Evolutionary conservation across 2,797 vertebrate genomes (phyloP).

Genomic region (Erpetoichthys calabaricus): DNA sequence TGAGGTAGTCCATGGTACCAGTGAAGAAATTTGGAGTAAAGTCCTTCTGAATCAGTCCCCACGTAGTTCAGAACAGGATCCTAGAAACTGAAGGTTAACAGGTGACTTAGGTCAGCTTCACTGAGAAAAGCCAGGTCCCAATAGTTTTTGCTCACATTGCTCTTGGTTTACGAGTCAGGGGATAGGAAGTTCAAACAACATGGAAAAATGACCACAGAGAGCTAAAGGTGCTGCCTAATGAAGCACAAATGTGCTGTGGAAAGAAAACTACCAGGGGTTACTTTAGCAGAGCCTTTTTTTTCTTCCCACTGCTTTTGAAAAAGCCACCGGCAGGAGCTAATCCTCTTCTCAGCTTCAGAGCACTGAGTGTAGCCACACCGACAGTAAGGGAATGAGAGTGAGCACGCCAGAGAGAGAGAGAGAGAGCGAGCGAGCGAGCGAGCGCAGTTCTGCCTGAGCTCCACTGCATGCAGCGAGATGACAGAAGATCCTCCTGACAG

Average conservation of each 20-base stretch:
- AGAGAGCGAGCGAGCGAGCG: slow-evolving; percentile 15
- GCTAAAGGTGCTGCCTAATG: slow-evolving; percentile 34
- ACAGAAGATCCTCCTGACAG: slow-evolving; percentile 46
- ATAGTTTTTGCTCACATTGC: slow-evolving; percentile 51
- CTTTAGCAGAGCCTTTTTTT: slow-evolving; percentile 31
- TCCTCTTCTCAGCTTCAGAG: slow-evolving; percentile 32
- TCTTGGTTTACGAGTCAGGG: slow-evolving; percentile 45
- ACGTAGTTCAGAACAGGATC: slow-evolving; percentile 27
- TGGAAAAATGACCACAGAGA: slow-evolving; percentile 23
- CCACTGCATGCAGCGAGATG: slow-evolving; percentile 32
- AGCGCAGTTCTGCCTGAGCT: slow-evolving; percentile 27
- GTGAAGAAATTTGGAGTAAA: slow-evolving; percentile 34
- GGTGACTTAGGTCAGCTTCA: slow-evolving; percentile 55
- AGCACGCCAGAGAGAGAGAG: slow-evolving; percentile 29
- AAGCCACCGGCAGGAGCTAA: slow-evolving; percentile 29
- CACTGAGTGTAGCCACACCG: slow-evolving; percentile 16
- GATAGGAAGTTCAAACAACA: slow-evolving; percentile 22
- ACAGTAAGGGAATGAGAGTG: slow-evolving; percentile 41
- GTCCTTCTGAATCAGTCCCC: slow-evolving; percentile 23
- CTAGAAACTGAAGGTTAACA: slow-evolving; percentile 53
- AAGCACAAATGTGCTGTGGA: slow-evolving; percentile 38
- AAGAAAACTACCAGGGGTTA: slow-evolving; percentile 27
- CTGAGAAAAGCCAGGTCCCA: slow-evolving; percentile 30
- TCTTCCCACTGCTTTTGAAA: slow-evolving; percentile 27
- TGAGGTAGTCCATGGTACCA: slow-evolving; percentile 72